Evolutionary conservation across 2,113 vertebrate genomes (phyloP), one percentile per base, ranked within the genome.

Genomic region (Zingel zingel): DNA sequence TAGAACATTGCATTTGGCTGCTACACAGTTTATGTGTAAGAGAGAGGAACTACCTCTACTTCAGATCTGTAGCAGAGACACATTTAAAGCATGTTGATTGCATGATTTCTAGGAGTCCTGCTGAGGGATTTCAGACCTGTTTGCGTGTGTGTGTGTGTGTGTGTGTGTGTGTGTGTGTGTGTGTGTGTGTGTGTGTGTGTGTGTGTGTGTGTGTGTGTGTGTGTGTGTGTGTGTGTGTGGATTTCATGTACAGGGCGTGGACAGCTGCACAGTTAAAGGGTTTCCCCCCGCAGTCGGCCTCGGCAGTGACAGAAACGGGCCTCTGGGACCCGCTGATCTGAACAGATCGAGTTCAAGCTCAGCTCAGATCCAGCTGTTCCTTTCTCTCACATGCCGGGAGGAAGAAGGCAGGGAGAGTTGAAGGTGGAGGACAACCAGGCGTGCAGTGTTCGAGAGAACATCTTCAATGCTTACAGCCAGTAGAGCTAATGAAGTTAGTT

Each of bases 311-410:
- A 86, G 85, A 87, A 85, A 90, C 77, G 70, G 88, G 78, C 91
- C 92, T 85, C 70, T 73, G 85, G 82, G 92, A 92, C 86, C 88
- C 13, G 71, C 88, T 88, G 93, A 84, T 91, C 82, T 16, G 69
- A 84, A 70, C 79, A 56, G 92, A 89, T 93, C 84, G 33, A 79
- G 81, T 92, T 93, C 91, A 80, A 82, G 61, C 86, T 91, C 85
- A 57, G 64, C 81, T 80, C 86, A 82, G 76, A 84, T 89, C 91
- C 94, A 95, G 94, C 94, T 95, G 93, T 94, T 94, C 88, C 83
- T 81, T 93, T 94, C 88, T 91, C 89, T 94, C 93, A 93, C 69
- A 80, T 68, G 72, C 57, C 21, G 30, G 23, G 74, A 73, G 64
- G 61, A 71, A n/a, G 61, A 64, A 25, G 51, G 33, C 74, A 47